Percentiles rank a stretch among this genome's conserved stretches.
Conservation (phyloP, 1,140 invertebrate genomes). For the Spodoptera frugiperda region DNA sequence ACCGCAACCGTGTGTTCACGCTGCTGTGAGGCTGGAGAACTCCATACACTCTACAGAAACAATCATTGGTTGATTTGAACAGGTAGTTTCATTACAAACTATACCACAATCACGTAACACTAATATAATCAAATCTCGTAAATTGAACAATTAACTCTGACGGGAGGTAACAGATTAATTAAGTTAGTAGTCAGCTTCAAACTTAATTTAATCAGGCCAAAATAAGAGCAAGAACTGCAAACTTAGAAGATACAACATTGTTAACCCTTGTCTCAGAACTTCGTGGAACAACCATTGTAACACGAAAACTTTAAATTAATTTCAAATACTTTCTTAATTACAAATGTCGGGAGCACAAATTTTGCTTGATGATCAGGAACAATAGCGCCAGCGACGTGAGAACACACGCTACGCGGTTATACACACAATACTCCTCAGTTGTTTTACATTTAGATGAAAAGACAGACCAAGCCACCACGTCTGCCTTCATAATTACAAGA, state of each 20-base stretch:
- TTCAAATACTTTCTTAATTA: slow-evolving; percentile 33
- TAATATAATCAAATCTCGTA: no score
- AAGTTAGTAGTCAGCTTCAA: no score
- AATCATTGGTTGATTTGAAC: no score
- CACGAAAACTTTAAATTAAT: slow-evolving; percentile 36
- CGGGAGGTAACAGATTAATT: no score
- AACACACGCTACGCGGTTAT: slow-evolving; percentile 2
- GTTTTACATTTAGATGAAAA: slow-evolving; percentile 33
- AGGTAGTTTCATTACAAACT: no score
- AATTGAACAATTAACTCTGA: no score
- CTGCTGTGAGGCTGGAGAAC: no score
- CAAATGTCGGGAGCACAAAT: slow-evolving; percentile 20
- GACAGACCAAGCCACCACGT: slow-evolving; percentile 11
- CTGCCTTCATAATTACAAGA: slow-evolving; percentile 42
- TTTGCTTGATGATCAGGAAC: slow-evolving; percentile 6
- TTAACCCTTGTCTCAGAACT: not conserved
- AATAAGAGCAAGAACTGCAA: no score
- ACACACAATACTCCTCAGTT: slow-evolving; percentile 8
- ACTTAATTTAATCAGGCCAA: no score
- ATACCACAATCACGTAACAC: no score
- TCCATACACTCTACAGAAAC: no score
- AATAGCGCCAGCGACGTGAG: slow-evolving; percentile 34
- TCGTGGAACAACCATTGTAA: not conserved
- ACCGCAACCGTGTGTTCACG: no score
- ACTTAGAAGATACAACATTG: not conserved